Evolutionary conservation across 2,888 invertebrate species (phyloP).

Genomic region (Herminia tarsipennalis): DNA sequence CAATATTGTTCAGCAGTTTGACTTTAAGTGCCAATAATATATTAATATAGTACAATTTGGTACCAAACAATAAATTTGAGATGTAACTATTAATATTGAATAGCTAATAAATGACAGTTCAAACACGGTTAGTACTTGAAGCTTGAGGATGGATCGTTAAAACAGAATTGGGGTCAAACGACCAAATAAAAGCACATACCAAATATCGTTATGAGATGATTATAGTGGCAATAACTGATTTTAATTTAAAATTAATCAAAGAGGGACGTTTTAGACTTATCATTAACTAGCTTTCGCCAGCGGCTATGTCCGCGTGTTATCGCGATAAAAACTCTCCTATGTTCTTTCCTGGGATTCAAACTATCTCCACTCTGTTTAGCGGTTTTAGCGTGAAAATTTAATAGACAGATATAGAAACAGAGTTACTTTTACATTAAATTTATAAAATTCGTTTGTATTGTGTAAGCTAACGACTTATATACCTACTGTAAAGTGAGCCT

Average conservation of each 20-base stretch:
- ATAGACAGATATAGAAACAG: too few relatives aligned
- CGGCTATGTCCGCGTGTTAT: too few relatives aligned
- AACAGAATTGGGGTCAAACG: neutral
- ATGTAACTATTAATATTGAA: constrained; percentile 25
- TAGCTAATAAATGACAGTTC: constrained; percentile 12
- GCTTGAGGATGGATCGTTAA: constrained; percentile 4
- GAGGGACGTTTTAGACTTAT: too few relatives aligned
- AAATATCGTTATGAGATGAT: constrained; percentile 1
- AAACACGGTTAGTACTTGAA: neutral
- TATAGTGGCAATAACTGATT: neutral
- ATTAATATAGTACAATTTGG: constrained; percentile 5
- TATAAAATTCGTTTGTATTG: too few relatives aligned
- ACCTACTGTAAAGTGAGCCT: too few relatives aligned
- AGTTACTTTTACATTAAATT: too few relatives aligned
- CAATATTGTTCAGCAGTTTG: neutral
- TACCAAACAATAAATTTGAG: constrained; percentile 30
- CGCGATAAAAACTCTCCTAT: too few relatives aligned
- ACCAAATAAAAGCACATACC: neutral
- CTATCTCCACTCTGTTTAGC: too few relatives aligned
- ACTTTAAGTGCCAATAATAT: neutral
- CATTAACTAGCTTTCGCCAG: too few relatives aligned
- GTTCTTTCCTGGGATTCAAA: too few relatives aligned
- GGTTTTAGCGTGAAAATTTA: too few relatives aligned
- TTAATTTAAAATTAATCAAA: neutral
- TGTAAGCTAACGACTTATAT: too few relatives aligned